Evolutionary conservation across 1,140 invertebrate genomes (phyloP).

Genomic region (Archegozetes longisetosus): DNA sequence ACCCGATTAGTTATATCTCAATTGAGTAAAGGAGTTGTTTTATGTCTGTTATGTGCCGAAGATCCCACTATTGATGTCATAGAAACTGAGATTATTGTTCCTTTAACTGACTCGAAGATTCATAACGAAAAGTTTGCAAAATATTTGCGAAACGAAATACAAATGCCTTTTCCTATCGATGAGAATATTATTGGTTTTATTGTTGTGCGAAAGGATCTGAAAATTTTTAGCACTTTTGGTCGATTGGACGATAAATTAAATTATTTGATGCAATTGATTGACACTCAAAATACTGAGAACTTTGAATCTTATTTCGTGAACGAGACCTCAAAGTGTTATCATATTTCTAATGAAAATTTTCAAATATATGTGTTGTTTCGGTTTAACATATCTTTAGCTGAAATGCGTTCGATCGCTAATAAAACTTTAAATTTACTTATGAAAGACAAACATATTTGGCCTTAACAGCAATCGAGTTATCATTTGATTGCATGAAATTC

Average conservation of each 20-base stretch:
- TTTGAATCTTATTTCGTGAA: not conserved
- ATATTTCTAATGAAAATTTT: not conserved
- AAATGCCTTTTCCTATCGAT: not conserved
- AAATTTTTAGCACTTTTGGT: not conserved
- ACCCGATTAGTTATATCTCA: not conserved
- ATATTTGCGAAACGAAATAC: constrained; percentile 1
- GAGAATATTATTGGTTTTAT: not conserved
- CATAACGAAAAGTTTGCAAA: constrained; percentile 11
- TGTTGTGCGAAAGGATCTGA: not conserved
- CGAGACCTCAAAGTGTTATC: not conserved
- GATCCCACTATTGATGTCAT: constrained; percentile 1
- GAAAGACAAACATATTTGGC: constrained; percentile 10
- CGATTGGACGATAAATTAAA: not conserved
- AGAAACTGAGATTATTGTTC: not conserved
- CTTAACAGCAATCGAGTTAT: not conserved
- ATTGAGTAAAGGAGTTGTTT: not conserved
- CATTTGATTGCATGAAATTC: not conserved
- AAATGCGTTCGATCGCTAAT: not conserved
- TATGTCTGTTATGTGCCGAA: constrained; percentile 13
- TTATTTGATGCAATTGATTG: not conserved
- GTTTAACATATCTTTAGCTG: not conserved
- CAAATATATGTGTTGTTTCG: not conserved
- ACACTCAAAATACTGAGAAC: not conserved
- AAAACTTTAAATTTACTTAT: not conserved
- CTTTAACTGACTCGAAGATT: constrained; percentile 3